Evolutionary conservation across 2,888 invertebrate species (phyloP).

Genomic region (Tetragnatha montana): DNA sequence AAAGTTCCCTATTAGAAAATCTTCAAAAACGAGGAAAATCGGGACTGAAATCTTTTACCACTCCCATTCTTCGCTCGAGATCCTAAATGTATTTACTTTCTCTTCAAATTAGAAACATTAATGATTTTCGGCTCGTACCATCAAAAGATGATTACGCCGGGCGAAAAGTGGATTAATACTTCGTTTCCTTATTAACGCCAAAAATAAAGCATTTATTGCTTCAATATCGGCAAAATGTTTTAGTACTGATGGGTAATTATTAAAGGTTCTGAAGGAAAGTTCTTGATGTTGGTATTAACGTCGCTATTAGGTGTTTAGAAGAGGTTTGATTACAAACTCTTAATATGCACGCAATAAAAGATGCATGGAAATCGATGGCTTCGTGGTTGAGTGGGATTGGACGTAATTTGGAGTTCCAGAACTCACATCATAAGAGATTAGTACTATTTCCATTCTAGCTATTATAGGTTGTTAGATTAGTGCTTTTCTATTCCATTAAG

Average conservation of each 20-base stretch:
- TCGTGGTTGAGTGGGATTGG: conserved; percentile 23
- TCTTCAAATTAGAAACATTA: conserved; percentile 52
- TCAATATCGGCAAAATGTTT: conserved; percentile 61
- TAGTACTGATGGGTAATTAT: conserved; percentile 55
- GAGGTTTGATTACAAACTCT: conserved; percentile 53
- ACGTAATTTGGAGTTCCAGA: conserved; percentile 20
- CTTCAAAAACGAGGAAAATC: conserved; percentile 26
- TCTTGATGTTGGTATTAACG: conserved; percentile 35
- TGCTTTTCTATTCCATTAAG: neutral
- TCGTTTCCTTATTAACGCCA: conserved; percentile 62
- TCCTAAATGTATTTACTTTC: conserved; percentile 39
- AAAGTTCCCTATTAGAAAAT: conserved; percentile 38
- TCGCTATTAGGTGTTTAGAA: conserved; percentile 58
- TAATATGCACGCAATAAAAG: conserved; percentile 38
- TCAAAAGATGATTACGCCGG: conserved; percentile 60
- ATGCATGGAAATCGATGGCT: neutral
- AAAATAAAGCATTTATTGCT: conserved; percentile 62
- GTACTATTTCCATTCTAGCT: neutral
- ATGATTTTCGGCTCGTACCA: conserved; percentile 60
- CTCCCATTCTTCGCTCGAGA: conserved; percentile 8
- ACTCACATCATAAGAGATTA: neutral
- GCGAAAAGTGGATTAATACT: conserved; percentile 62
- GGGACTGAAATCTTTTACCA: conserved; percentile 12
- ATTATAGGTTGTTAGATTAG: neutral
- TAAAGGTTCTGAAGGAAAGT: conserved; percentile 48